Evolutionary conservation across 2,888 invertebrate genomes (phyloP), one percentile per base, ranked within the genome.

Genomic region (Trichopoda pennipes): DNA sequence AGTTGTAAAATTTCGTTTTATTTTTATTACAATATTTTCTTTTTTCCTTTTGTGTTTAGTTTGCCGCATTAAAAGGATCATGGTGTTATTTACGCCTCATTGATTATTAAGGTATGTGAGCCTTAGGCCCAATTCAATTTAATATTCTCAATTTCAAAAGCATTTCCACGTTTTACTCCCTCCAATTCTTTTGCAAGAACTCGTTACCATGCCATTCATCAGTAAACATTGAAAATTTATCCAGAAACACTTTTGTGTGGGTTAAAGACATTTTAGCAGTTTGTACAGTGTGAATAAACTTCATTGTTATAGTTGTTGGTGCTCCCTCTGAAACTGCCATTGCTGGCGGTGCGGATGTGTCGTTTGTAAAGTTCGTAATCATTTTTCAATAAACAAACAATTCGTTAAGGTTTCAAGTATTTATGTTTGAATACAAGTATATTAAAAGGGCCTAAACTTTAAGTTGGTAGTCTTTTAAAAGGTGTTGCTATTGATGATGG

Each of bases 371-470:
- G 47, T 61, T 82, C 64, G 55, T 64, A 78, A 81, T 78, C 63
- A 78, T 75, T 78, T 78, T 82, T 75, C 78, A 77, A 82, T 82
- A 82, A 78, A 66, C 73, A 78, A 81, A 74, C 81, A 74, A 69
- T 60, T 74, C 66, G 55, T 60, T 64, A 58, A 74, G 69, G 74
- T 78, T 72, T 81, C 38, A 51, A n/a, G n/a, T n/a, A 14, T 49
- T 35, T 32, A 16, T 38, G n/a, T 19, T 28, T 16, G 23, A 49
- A 23, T 17, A 42, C 38, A 12, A 51, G 38, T 42, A 28, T 38
- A 51, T 58, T 64, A 4, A 60, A 32, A 44, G 60, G 51, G 16
- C 32, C 32, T 61, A 35, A 61, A 61, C 56, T 64, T 12, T 28
- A 47, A 38, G 23, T 74, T 74, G 64, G 49, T 21, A 55, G 19